Conservation (phyloP, 2,888 invertebrate species). For the Pristionchus entomophagus region DNA sequence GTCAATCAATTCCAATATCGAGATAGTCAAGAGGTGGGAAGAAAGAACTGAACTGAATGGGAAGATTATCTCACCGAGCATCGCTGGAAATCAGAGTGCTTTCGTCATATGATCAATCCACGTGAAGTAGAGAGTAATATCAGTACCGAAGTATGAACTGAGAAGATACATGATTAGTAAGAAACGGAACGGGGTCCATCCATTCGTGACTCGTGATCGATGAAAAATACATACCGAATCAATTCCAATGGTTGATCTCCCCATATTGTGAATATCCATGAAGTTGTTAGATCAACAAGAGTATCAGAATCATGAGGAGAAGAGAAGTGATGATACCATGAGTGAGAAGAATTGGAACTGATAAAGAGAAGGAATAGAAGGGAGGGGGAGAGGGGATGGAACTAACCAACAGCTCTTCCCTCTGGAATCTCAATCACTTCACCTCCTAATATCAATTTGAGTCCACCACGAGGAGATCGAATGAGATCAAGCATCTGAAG, state of each 20-base stretch:
- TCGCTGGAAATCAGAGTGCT: conserved; percentile 91
- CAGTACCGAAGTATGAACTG: conserved; percentile 77
- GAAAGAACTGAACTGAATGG: too few relatives aligned
- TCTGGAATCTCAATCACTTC: conserved; percentile 59
- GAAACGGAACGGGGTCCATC: not conserved
- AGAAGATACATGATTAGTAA: conserved; percentile 44
- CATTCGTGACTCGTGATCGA: not conserved
- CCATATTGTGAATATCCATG: conserved; percentile 83
- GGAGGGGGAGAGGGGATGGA: not conserved
- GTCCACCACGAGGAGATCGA: conserved; percentile 78
- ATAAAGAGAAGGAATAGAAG: not conserved
- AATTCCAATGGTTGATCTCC: conserved; percentile 61
- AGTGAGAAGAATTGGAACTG: conserved; percentile 54
- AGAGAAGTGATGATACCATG: conserved; percentile 41
- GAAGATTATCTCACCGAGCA: conserved; percentile 85
- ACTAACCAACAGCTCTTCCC: conserved; percentile 64
- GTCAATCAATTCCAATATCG: not conserved
- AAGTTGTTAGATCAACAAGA: conserved; percentile 85
- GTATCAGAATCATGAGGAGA: conserved; percentile 89
- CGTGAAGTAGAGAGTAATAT: conserved; percentile 97
- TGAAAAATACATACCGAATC: not conserved
- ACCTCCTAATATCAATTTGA: conserved; percentile 51
- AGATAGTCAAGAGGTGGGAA: too few relatives aligned
- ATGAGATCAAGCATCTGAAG: conserved; percentile 86
- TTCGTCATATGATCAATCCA: conserved; percentile 97